Evolutionary conservation across 2,888 invertebrate genomes (phyloP).

Genomic region (Dusona sp.): DNA sequence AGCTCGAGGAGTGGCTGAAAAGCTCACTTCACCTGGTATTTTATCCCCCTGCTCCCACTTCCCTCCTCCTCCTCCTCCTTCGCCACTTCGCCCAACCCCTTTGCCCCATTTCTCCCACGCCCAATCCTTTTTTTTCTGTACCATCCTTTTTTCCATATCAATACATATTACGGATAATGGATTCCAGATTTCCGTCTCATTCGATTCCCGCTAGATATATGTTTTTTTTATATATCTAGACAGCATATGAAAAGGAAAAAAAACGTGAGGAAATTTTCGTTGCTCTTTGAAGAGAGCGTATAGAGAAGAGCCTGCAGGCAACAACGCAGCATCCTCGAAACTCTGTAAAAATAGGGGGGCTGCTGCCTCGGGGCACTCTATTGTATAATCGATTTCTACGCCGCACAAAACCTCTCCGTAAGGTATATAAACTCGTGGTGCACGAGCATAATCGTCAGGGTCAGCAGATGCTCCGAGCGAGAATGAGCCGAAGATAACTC

Average conservation of each 20-base stretch:
- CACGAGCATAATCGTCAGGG: slow-evolving; percentile 53
- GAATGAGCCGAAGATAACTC: slow-evolving; percentile 14
- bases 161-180: slow-evolving; percentile 54
- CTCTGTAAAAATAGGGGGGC: slow-evolving; percentile 22
- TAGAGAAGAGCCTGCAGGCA: neutral
- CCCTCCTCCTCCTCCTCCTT: neutral
- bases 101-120: slow-evolving; percentile 5
- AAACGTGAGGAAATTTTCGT: slow-evolving; percentile 33
- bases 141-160: neutral
- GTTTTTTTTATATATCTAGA: neutral
- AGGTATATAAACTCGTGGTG: slow-evolving; percentile 41
- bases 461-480: slow-evolving; percentile 54
- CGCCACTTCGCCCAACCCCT: slow-evolving; percentile 9
- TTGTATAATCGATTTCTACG: slow-evolving; percentile 65
- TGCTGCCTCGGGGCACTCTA: slow-evolving; percentile 45
- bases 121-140: neutral
- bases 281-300: slow-evolving; percentile 25
- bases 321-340: slow-evolving; percentile 39
- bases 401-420: slow-evolving; percentile 45
- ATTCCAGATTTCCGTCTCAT: slow-evolving; percentile 44
- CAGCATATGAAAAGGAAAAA: neutral
- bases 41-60: slow-evolving; percentile 21
- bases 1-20: slow-evolving; percentile 37
- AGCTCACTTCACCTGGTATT: slow-evolving; percentile 61
- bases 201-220: slow-evolving; percentile 16